Base-by-base conservation (phyloP, 2,888 invertebrate genomes). In the Sesia bembeciformis region DNA sequence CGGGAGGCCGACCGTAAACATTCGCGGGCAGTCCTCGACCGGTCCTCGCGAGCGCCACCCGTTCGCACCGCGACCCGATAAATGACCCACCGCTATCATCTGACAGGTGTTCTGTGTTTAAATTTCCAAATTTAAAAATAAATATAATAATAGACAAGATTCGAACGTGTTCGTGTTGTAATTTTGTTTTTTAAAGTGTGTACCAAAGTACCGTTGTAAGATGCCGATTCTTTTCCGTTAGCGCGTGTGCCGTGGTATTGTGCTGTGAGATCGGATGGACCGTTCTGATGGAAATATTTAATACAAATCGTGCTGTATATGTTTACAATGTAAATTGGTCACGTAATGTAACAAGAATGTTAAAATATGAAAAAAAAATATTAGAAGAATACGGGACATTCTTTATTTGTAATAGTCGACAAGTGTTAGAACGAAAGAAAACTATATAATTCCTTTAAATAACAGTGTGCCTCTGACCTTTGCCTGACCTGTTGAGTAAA, bases 1-100 rank as follows among this genome's bases (percentile, higher is more conserved):
- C 72, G 70, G 77, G 71, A 74, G 67, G 67, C 72, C 61, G 67
- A 78, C 78, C 76, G 86, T 87, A 88, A 88, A 88, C 87, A 89
- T 81, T 82, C 67, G 72, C 74, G 73, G 75, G 70, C 86, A 89
- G 88, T 89, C 67, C 73, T 69, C 80, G 74, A 65, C 72, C 76
- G 81, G 78, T 75, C 84, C 76, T 79, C 83, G 81, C 80, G 74
- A 68, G 70, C 61, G 76, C 62, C 74, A 75, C 72, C 63, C 76
- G 85, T 70, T 59, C 65, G 59, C 61, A 50, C 58, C 65, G 62
- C 60, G 60, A 59, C 38, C 39, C 8, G 5, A 23, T 23, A 6
- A 64, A 68, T 70, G 70, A 72, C 68, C 66, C 59, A 55, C 56
- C 57, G 54, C 50, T 51, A 52, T 49, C 58, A 68, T 61, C 65